Conservation (phyloP, 1,140 invertebrate species). For the Antheraea pernyi region DNA sequence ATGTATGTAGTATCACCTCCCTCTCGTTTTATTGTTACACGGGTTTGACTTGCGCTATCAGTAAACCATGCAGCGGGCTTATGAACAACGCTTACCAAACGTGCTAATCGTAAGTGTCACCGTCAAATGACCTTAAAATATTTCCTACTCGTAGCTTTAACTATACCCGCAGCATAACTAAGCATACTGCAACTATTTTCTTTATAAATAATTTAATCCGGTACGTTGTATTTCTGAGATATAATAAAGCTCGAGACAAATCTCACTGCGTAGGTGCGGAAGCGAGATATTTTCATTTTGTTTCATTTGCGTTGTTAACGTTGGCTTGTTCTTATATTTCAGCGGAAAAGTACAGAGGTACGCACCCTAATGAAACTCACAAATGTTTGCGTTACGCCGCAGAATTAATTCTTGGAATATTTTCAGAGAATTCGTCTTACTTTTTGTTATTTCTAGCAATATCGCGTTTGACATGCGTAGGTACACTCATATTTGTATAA, state of each 20-base stretch:
- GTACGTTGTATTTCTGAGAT: neutral
- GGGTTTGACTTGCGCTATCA: too few species aligned
- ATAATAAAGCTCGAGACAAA: conserved; percentile 7
- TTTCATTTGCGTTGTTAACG: conserved; percentile 6
- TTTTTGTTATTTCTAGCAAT: neutral
- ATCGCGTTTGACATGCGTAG: neutral
- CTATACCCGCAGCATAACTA: too few species aligned
- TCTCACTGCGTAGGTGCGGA: conserved; percentile 14
- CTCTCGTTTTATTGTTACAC: too few species aligned
- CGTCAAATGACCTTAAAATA: too few species aligned
- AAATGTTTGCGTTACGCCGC: neutral
- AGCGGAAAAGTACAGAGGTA: conserved; percentile 3
- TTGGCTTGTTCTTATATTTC: conserved; percentile 3
- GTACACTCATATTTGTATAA: neutral
- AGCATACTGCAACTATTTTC: too few species aligned
- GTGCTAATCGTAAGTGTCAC: too few species aligned
- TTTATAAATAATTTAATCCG: conserved; percentile 8
- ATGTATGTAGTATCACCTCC: too few species aligned
- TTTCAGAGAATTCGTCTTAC: neutral
- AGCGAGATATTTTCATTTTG: conserved; percentile 13
- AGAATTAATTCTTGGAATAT: conserved; percentile 1
- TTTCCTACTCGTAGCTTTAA: too few species aligned
- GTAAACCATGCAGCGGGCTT: too few species aligned
- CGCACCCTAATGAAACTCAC: neutral
- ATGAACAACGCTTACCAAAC: too few species aligned